phyloP scores from a whole-genome alignment of 1,140 invertebrate species.

The Cardiocondyla obscurior region DNA sequence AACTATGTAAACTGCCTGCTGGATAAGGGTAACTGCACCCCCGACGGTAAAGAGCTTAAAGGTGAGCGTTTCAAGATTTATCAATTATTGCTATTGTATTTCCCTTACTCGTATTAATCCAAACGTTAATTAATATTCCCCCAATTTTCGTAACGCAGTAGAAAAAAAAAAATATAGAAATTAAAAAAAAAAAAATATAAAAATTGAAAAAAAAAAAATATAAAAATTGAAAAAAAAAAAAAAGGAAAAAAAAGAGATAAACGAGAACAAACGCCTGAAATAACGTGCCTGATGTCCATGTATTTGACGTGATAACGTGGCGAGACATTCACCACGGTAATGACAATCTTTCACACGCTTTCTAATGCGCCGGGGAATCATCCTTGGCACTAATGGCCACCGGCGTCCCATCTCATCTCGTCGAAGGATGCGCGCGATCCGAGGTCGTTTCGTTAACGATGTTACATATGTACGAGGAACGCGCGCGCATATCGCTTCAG shows the following conservation, averaged over 20 bases:
- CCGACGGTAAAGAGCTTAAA: slow-evolving; percentile 89
- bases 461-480: slow-evolving; percentile 2
- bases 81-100: neutral
- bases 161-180: no score
- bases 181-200: no score
- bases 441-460: slow-evolving; percentile 37
- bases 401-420: slow-evolving; percentile 17
- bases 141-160: no score
- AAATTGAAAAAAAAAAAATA: no score
- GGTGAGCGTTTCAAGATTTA: slow-evolving; percentile 82
- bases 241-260: neutral
- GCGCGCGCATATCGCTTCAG: neutral
- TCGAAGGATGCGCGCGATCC: slow-evolving; percentile 37
- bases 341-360: slow-evolving; percentile 44
- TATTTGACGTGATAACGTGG: slow-evolving; percentile 15
- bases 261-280: neutral
- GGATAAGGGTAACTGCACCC: slow-evolving; percentile 86
- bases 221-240: no score
- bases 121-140: no score
- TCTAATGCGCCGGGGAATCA: slow-evolving; percentile 33
- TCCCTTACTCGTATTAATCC: neutral
- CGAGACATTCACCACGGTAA: neutral
- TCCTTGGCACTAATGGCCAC: slow-evolving; percentile 42
- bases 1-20: slow-evolving; percentile 89
- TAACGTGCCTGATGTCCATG: neutral